A percentile compares a stretch with the other conserved stretches of the same genome.
Conservation (phyloP, 2,888 invertebrate species). For the Drosophila austrosaltans region DNA sequence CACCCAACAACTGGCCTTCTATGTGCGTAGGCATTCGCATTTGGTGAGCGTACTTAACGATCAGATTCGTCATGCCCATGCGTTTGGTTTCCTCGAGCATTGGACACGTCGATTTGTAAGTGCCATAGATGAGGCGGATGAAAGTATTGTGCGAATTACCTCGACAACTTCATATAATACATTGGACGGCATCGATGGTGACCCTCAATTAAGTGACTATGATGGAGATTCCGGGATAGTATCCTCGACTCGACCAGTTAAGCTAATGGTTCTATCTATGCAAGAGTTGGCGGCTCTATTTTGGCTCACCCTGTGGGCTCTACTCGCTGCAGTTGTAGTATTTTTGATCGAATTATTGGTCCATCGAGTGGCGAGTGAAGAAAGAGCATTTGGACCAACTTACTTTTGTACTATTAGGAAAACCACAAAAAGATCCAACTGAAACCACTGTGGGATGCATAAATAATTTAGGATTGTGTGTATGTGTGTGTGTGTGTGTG, state of each 20-base stretch:
- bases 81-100: conserved; percentile 65
- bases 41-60: conserved; percentile 60
- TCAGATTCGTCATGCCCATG: conserved; percentile 59
- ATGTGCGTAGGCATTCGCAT: conserved; percentile 69
- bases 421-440: background rate
- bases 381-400: background rate
- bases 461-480: conserved; percentile 52
- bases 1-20: conserved; percentile 71
- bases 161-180: conserved; percentile 38
- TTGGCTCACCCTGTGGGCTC: conserved; percentile 67
- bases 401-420: background rate
- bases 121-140: conserved; percentile 59
- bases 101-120: conserved; percentile 64
- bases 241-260: background rate
- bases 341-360: conserved; percentile 54
- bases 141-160: conserved; percentile 49
- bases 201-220: background rate
- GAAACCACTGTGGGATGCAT: conserved; percentile 23
- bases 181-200: conserved; percentile 44
- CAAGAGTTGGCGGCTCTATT: conserved; percentile 67
- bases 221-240: conserved; percentile 27
- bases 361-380: background rate
- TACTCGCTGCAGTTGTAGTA: conserved; percentile 46
- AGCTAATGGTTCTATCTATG: conserved; percentile 56
- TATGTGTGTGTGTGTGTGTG: conserved; percentile 29